phyloP scores from a whole-genome alignment of 2,797 vertebrate genomes.

The Argya squamiceps region DNA sequence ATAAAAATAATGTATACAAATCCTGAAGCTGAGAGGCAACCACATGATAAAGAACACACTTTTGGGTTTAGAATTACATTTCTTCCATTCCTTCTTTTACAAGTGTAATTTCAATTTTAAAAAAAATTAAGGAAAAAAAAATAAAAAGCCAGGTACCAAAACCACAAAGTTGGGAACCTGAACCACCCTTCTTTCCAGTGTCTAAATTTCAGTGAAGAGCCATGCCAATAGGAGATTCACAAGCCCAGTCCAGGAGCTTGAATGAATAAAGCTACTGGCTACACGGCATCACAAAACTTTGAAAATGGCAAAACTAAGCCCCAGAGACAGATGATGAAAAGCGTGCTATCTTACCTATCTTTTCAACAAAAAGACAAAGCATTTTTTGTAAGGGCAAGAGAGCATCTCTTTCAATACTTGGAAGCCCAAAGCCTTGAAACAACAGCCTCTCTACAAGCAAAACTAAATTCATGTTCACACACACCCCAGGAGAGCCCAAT shows the following conservation, averaged over 20 bases:
- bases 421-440: not conserved
- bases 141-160: not conserved
- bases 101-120: not conserved
- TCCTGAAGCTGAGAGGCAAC: not conserved
- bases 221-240: too few relatives aligned
- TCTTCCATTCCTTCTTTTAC: not conserved
- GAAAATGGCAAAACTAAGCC: not conserved
- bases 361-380: not conserved
- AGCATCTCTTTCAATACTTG: accelerated
- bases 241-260: not conserved
- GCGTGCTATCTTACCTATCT: too few relatives aligned
- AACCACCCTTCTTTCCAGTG: not conserved
- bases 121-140: not conserved
- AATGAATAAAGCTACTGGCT: not conserved
- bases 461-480: accelerated
- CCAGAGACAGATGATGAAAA: not conserved
- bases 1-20: not conserved
- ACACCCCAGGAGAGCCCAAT: not conserved
- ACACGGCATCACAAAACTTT: not conserved
- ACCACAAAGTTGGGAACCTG: not conserved
- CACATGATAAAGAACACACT: not conserved
- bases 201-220: not conserved
- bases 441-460: not conserved
- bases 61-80: not conserved
- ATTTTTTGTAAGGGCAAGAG: not conserved